Percentiles rank a stretch among this genome's conserved stretches.
phyloP scores from a whole-genome alignment of 1,140 invertebrate genomes.

The Acromyrmex heyeri region DNA sequence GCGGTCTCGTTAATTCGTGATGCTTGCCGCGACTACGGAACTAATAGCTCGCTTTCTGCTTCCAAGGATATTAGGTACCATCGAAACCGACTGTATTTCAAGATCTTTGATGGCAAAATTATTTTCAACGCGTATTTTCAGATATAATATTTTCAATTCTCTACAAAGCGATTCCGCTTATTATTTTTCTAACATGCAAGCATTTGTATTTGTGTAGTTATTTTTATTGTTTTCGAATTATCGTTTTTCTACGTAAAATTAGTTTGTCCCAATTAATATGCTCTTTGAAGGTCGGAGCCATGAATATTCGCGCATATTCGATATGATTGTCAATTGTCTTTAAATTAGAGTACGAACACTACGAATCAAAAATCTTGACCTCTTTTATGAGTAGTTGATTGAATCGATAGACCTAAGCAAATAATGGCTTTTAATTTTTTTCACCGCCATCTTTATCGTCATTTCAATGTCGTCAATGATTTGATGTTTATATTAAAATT shows the following conservation, averaged over 20 bases:
- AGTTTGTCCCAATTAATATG: not conserved
- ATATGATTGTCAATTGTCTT: slow-evolving; percentile 29
- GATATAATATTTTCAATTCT: not conserved
- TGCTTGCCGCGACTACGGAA: slow-evolving; percentile 7
- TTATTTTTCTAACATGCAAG: not conserved
- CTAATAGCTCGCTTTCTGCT: slow-evolving; percentile 21
- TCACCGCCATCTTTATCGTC: not conserved
- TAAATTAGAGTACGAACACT: not conserved
- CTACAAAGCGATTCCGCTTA: too few relatives aligned
- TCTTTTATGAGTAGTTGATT: slow-evolving; percentile 25
- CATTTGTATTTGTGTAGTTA: not conserved
- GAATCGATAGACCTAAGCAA: slow-evolving; percentile 18
- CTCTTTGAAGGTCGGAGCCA: not conserved
- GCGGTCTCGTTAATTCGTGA: slow-evolving; percentile 47
- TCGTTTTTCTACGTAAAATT: slow-evolving; percentile 19
- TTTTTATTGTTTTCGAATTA: slow-evolving; percentile 2
- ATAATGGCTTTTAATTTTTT: not conserved
- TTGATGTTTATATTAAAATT: not conserved
- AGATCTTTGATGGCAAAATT: not conserved
- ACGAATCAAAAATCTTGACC: slow-evolving; percentile 28
- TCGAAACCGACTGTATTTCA: not conserved
- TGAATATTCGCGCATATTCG: not conserved
- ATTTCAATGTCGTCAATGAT: not conserved
- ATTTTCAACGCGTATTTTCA: not conserved
- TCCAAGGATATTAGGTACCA: not conserved